Base-by-base conservation (phyloP, 2,113 vertebrate species). In the Menura novaehollandiae region DNA sequence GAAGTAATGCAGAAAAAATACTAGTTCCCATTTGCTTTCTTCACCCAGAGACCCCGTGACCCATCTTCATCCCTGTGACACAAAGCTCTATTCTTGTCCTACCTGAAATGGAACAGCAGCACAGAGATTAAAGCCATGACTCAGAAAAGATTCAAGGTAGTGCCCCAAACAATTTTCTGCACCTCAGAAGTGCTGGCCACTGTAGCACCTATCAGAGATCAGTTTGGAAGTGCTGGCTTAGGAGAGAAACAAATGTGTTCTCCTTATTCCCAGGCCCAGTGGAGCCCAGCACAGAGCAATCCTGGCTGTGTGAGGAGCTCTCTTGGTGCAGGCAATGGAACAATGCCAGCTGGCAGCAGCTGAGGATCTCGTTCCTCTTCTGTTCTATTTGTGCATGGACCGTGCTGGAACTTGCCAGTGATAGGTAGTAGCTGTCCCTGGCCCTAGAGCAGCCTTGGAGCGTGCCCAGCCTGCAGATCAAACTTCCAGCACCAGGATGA, bases 291-390 rank as follows among this genome's bases (percentile, higher is more conserved):
- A 49, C 55, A 62, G 91, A 62, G 60, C 19, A 7, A 47, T 32
- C 69, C 77, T 87, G 85, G 60, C 89, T 55, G 43, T 24, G 35
- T 4, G 30, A 86, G 67, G 12, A 84, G 78, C 82, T 82, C 52
- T 56, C 33, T 24, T 91, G 85, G 58, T 91, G 88, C 88, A 89
- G 69, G 53, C 90, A 44, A 2, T 88, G 95, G 94, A 96, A 43
- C 58, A 56, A 26, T 52, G 79, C 94, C 92, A 94, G 90, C 76
- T 86, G 22, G 1, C 78, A 91, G 92, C 78, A 90, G 85, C 69
- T 76, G 88, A 90, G 78, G 75, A 58, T 82, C 82, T 83, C 37
- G 35, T 88, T 95, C 56, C 90, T 95, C 52, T 68, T 77, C 83
- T 94, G 68, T 46, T 76, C 58, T 95, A 16, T 85, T 81, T 95